phyloP scores from a whole-genome alignment of 2,797 vertebrate genomes.

The Pelobates cultripes region DNA sequence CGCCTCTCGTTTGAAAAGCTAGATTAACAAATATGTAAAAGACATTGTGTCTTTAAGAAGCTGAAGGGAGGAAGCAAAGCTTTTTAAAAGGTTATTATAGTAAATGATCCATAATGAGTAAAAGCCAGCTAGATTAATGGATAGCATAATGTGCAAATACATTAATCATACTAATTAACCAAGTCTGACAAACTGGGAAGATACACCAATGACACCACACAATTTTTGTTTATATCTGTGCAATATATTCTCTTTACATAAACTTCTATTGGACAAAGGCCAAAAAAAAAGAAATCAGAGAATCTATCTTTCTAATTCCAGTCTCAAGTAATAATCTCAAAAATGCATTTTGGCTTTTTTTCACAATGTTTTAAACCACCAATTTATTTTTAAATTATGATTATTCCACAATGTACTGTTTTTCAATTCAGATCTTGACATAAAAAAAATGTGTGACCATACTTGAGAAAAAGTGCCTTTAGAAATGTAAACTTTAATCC shows the following conservation, averaged over 20 bases:
- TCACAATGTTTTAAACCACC: neutral
- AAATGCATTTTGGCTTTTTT: constrained; percentile 6
- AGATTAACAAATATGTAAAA: neutral
- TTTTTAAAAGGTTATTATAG: constrained; percentile 10
- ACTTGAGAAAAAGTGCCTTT: too few species aligned
- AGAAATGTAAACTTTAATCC: too few species aligned
- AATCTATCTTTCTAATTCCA: constrained; percentile 31
- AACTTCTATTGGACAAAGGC: constrained; percentile 64
- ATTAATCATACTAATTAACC: constrained; percentile 62
- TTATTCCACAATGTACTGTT: neutral
- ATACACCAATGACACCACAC: constrained; percentile 54
- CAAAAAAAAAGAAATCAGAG: constrained; percentile 60
- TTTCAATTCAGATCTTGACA: too few species aligned
- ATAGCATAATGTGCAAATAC: constrained; percentile 45
- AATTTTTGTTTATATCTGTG: constrained; percentile 61
- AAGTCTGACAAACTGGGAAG: constrained; percentile 61
- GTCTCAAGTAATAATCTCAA: constrained; percentile 4
- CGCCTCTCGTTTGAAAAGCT: neutral
- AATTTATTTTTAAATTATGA: neutral
- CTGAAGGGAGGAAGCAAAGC: neutral
- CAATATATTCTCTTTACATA: constrained; percentile 65
- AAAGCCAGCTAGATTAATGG: constrained; percentile 42
- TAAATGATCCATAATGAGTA: constrained; percentile 41
- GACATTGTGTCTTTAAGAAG: neutral
- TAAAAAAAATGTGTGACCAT: too few species aligned